These are phyloP conservation scores for Oncorhynchus masou DNA, from an alignment of 2,113 vertebrate species.

Conservation along the genomic window DNA sequence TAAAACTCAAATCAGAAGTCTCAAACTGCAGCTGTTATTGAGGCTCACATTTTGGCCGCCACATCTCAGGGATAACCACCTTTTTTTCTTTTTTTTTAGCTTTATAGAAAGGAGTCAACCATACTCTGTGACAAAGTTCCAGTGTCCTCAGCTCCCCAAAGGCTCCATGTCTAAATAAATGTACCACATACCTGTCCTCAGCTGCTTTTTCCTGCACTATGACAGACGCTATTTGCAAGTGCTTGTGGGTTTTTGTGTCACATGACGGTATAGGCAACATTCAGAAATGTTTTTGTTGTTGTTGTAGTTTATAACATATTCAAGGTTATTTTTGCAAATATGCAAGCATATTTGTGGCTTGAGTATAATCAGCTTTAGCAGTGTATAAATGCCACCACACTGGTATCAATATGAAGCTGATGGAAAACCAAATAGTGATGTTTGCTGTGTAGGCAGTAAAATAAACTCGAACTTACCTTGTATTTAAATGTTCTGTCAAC, in stretches of 20 bases:
- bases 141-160: slow-evolving; percentile 67
- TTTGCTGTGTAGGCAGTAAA: slow-evolving; percentile 54
- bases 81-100: slow-evolving; percentile 72
- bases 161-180: slow-evolving; percentile 67
- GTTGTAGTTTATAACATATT: slow-evolving; percentile 25
- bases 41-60: slow-evolving; percentile 50
- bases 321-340: slow-evolving; percentile 26
- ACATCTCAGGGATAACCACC: slow-evolving; percentile 58
- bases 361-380: slow-evolving; percentile 58
- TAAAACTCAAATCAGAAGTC: slow-evolving; percentile 55
- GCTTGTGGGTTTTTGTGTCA: slow-evolving; percentile 28
- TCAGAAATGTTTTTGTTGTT: slow-evolving; percentile 33
- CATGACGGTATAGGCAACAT: slow-evolving; percentile 34
- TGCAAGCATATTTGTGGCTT: slow-evolving; percentile 49
- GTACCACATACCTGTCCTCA: slow-evolving; percentile 64
- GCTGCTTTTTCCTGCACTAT: slow-evolving; percentile 44
- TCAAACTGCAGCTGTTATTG: slow-evolving; percentile 54
- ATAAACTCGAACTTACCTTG: slow-evolving; percentile 51
- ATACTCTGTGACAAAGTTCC: slow-evolving; percentile 65
- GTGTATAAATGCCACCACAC: slow-evolving; percentile 54
- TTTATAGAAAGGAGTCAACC: slow-evolving; percentile 67
- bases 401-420: slow-evolving; percentile 53
- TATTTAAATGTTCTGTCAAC: slow-evolving; percentile 51
- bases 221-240: slow-evolving; percentile 47
- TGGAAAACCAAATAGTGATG: slow-evolving; percentile 40